These are phyloP conservation scores for Noctua comes DNA, from an alignment of 2,888 invertebrate species.

Conservation along the genomic window DNA sequence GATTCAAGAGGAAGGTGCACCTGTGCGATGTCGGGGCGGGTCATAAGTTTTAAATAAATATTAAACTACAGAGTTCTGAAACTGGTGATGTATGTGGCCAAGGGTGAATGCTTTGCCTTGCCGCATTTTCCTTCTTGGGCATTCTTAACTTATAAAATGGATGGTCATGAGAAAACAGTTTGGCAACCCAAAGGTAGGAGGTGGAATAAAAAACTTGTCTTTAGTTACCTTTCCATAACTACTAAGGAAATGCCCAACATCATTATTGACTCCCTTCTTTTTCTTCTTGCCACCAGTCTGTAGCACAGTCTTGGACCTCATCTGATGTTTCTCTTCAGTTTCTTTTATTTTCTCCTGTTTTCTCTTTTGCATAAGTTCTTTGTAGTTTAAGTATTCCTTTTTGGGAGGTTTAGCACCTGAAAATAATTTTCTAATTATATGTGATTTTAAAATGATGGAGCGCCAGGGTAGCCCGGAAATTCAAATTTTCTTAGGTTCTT, in stretches of 20 bases:
- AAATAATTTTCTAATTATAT: background rate
- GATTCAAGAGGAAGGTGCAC: no score
- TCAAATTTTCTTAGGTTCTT: no score
- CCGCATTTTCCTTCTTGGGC: background rate
- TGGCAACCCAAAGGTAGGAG: background rate
- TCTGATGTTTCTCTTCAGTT: constrained; percentile 87
- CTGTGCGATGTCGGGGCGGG: no score
- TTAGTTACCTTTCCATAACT: constrained; percentile 86
- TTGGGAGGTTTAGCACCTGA: constrained; percentile 94
- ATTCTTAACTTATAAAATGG: background rate
- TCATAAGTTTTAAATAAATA: background rate
- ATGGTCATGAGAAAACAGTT: background rate
- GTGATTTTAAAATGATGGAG: no score
- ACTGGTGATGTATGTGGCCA: background rate
- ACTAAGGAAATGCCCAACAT: constrained; percentile 86
- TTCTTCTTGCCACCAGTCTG: constrained; percentile 89
- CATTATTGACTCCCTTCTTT: constrained; percentile 82
- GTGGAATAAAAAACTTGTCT: background rate
- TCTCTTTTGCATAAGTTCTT: constrained; percentile 91
- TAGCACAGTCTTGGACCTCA: constrained; percentile 91
- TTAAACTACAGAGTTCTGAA: background rate
- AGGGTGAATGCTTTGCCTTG: background rate
- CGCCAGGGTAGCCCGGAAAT: no score
- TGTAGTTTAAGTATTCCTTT: constrained; percentile 93
- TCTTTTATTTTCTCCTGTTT: constrained; percentile 89